Evolutionary conservation across 2,113 vertebrate species (phyloP).

Genomic region (Eonycteris spelaea): DNA sequence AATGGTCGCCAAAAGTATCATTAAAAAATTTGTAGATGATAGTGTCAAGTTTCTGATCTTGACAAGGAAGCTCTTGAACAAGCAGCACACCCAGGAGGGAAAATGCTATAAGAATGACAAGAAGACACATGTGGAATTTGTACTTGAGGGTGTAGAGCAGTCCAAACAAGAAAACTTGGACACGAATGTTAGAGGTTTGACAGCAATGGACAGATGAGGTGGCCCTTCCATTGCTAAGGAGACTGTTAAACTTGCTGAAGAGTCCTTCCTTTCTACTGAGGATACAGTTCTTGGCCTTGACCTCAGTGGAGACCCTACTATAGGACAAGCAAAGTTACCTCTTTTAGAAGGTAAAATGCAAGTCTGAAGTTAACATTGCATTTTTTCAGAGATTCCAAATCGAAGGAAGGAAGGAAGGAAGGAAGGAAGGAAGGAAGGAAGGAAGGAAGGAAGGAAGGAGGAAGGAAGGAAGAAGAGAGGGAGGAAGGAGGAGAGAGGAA

Average conservation of each 20-base stretch:
- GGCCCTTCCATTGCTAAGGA: conserved; percentile 90
- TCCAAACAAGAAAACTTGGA: background rate
- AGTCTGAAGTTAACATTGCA: conserved; percentile 92
- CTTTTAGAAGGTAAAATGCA: conserved; percentile 87
- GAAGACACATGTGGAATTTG: background rate
- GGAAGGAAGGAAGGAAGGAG: conserved; percentile 64
- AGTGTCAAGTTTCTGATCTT: conserved; percentile 92
- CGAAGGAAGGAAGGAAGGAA: conserved; percentile 80
- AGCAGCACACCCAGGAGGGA: conserved; percentile 92
- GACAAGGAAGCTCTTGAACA: background rate
- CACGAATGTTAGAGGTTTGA: conserved; percentile 83
- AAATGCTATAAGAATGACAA: conserved; percentile 54
- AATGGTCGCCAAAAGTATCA: conserved; percentile 93
- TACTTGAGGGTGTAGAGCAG: background rate
- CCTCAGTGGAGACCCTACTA: conserved; percentile 91
- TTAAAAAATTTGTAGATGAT: conserved; percentile 94
- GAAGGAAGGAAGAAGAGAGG: conserved; percentile 86
- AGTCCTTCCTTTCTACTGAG: conserved; percentile 88
- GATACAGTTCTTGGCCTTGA: conserved; percentile 92
- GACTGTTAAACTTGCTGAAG: conserved; percentile 92
- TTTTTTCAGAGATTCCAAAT: conserved; percentile 89
- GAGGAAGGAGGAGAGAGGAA: conserved; percentile 78
- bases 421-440: too few species aligned
- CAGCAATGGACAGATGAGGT: conserved; percentile 91
- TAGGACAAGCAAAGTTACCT: conserved; percentile 86